phyloP scores from a whole-genome alignment of 2,888 invertebrate genomes.

The Silvanus unidentatus region DNA sequence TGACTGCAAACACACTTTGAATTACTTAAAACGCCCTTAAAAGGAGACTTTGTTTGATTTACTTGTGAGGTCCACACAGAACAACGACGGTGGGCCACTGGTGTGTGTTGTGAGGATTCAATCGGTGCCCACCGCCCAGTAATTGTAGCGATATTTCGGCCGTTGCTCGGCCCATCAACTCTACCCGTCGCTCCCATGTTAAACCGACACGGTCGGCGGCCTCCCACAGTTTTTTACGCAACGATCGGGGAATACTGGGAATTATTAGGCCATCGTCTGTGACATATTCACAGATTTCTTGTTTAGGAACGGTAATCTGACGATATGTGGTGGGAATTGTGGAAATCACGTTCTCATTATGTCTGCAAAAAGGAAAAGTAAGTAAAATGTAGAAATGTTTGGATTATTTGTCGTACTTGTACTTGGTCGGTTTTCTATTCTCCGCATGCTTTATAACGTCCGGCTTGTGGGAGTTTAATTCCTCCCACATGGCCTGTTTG shows the following conservation, averaged over 20 bases:
- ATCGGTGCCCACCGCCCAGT: slow-evolving; percentile 75
- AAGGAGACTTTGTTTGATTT: slow-evolving; percentile 28
- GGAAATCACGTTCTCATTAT: slow-evolving; percentile 79
- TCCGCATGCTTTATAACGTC: slow-evolving; percentile 55
- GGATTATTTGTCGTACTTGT: slow-evolving; percentile 31
- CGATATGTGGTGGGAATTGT: slow-evolving; percentile 58
- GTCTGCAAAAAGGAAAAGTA: slow-evolving; percentile 46
- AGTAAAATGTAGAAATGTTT: slow-evolving; percentile 6
- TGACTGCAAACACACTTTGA: slow-evolving; percentile 31
- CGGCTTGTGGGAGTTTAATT: slow-evolving; percentile 58
- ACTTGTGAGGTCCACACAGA: slow-evolving; percentile 63
- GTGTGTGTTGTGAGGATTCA: slow-evolving; percentile 82
- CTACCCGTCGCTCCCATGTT: slow-evolving; percentile 59
- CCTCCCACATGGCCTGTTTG: slow-evolving; percentile 74
- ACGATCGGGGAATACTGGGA: slow-evolving; percentile 63
- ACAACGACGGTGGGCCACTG: slow-evolving; percentile 79
- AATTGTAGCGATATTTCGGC: slow-evolving; percentile 79
- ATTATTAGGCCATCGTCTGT: slow-evolving; percentile 79
- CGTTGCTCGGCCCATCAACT: slow-evolving; percentile 76
- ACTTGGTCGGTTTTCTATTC: slow-evolving; percentile 37
- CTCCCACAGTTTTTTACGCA: slow-evolving; percentile 63
- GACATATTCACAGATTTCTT: slow-evolving; percentile 59
- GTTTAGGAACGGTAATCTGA: slow-evolving; percentile 66
- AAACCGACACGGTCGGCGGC: slow-evolving; percentile 64
- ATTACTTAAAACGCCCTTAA: neutral